These are phyloP conservation scores for Branchipolynoe longqiensis DNA, from an alignment of 2,888 invertebrate species.

Conservation along the genomic window DNA sequence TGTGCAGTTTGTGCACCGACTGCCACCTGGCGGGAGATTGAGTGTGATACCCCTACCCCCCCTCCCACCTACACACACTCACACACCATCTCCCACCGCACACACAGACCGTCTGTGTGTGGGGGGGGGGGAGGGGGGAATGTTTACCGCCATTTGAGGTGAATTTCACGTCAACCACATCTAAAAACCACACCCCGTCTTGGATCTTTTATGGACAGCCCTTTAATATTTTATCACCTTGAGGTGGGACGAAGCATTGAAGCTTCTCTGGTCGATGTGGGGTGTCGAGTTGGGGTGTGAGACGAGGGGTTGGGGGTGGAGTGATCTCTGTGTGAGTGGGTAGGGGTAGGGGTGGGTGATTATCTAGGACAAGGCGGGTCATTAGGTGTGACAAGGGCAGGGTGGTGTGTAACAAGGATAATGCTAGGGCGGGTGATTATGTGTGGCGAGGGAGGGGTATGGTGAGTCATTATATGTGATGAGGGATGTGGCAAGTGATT, in stretches of 20 bases:
- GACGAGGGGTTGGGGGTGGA: background rate
- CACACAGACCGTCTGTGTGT: no score
- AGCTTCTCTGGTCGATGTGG: background rate
- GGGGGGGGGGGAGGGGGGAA: background rate
- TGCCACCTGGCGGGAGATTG: no score
- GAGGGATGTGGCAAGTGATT: no score
- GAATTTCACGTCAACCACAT: constrained; percentile 26
- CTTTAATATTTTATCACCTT: constrained; percentile 43
- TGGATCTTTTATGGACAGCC: constrained; percentile 34
- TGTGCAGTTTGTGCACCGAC: no score
- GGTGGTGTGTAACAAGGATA: no score
- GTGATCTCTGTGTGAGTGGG: background rate
- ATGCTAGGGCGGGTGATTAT: no score
- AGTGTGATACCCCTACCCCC: no score
- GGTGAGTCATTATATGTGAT: no score
- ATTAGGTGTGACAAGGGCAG: no score
- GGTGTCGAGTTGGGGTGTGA: background rate
- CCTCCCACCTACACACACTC: no score
- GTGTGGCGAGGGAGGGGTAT: no score
- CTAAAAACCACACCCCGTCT: constrained; percentile 1
- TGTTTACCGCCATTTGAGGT: constrained; percentile 31
- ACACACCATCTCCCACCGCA: no score
- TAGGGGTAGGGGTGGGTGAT: background rate
- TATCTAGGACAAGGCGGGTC: background rate
- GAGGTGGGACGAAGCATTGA: background rate